Evolutionary conservation across 2,113 vertebrate genomes (phyloP).

Genomic region (Coreoperca whiteheadi): DNA sequence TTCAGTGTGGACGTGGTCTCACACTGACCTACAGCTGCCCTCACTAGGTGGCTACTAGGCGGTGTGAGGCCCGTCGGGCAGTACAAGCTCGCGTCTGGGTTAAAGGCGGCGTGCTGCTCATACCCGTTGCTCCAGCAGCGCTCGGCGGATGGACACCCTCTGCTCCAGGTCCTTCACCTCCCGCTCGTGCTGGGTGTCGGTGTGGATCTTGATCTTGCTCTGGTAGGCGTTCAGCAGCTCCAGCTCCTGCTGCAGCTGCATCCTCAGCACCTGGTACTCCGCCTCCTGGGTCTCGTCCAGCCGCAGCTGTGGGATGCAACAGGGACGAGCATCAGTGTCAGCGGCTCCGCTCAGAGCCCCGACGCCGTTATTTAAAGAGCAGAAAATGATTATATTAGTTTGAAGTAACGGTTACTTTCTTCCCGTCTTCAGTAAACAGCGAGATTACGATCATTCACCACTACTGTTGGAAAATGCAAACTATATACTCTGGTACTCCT

Average conservation of each 20-base stretch:
- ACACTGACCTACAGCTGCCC: no score
- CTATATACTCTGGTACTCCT: no score
- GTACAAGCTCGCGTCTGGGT: no score
- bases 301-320: conserved; percentile 82
- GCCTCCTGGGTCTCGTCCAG: conserved; percentile 93
- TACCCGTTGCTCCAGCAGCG: conserved; percentile 92
- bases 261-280: conserved; percentile 90
- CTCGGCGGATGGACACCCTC: conserved; percentile 90
- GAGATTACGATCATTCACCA: no score
- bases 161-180: conserved; percentile 93
- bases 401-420: no score
- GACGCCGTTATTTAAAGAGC: neutral
- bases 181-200: conserved; percentile 90
- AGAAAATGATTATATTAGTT: no score
- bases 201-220: conserved; percentile 97
- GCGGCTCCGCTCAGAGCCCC: neutral
- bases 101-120: neutral
- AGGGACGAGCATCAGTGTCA: neutral
- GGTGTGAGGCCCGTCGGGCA: no score
- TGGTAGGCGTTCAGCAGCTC: conserved; percentile 94
- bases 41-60: no score
- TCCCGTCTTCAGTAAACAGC: no score
- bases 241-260: conserved; percentile 94
- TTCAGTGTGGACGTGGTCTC: no score
- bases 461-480: no score